Base-by-base conservation (phyloP, 2,113 vertebrate genomes). In the Ascaphus truei region DNA sequence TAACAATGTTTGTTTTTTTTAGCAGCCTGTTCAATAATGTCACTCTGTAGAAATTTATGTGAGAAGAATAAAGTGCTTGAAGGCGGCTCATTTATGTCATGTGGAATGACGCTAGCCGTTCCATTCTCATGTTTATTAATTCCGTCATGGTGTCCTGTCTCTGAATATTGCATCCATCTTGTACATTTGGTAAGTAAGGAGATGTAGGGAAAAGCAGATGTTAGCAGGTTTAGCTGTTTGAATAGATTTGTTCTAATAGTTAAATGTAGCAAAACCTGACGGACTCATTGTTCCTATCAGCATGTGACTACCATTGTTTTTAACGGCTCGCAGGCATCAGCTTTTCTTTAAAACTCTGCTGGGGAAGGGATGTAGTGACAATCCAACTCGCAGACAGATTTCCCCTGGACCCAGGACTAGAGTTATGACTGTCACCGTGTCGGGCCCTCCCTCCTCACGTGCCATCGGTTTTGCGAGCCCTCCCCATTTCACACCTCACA, bases 1-100 rank as follows among this genome's bases (percentile, higher is more conserved):
- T 90, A 89, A 85, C 78, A 79, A 83, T 89, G 89, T 91, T 91
- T 91, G 88, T 90, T 91, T 92, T 90, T 88, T 85, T 81, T 85
- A 84, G 85, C 67, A 61, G 47, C 80, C 89, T 87, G 86, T 81
- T 92, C 89, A 85, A 85, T 91, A 90, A 85, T 89, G 87, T 89
- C 88, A 87, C 80, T 53, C 79, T 77, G 80, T 87, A 87, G 83
- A 20, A 88, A 88, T 86, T 86, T 85, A 90, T 90, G 87, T 87
- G 90, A 90, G 85, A 86, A 88, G 87, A 92, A 90, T 90, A 84
- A 85, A 86, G 87, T 82, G 56, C 12, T 13, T 39, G 18, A 8
- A 4, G 16, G 25, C 16, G 36, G 79, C 83, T 88, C 82, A 86
- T 84, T 89, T 83, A 89, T 89, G 88, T 88, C 85, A 80, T 84